These are phyloP conservation scores for Gymnopithys bicolor DNA, from an alignment of 2,797 vertebrate genomes.

Conservation along the genomic window DNA sequence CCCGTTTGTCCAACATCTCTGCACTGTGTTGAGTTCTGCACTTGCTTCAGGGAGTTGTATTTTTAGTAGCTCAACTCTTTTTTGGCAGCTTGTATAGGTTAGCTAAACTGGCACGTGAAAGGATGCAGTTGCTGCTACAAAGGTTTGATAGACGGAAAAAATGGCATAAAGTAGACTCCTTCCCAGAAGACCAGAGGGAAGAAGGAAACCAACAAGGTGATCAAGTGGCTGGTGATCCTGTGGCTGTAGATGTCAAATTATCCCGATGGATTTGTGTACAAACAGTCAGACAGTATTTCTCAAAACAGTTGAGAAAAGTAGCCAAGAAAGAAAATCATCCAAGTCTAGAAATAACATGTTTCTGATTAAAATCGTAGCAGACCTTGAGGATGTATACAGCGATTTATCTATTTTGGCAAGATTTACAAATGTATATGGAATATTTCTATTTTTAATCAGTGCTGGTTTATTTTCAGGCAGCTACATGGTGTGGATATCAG, in stretches of 20 bases:
- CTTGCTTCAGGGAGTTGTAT: accelerated
- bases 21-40: accelerated
- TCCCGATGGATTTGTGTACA: background rate
- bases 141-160: accelerated
- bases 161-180: background rate
- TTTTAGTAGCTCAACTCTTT: accelerated
- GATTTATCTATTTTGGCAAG: background rate
- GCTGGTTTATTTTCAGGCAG: background rate
- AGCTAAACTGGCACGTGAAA: accelerated
- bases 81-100: background rate
- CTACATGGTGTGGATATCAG: background rate
- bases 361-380: background rate
- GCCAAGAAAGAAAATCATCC: background rate
- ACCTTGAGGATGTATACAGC: background rate
- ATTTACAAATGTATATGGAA: background rate
- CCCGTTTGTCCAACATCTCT: accelerated
- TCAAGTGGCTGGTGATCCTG: accelerated
- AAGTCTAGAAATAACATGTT: background rate
- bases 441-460: background rate
- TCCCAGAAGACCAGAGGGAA: background rate
- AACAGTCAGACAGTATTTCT: background rate
- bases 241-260: background rate
- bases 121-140: background rate
- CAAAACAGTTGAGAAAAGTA: background rate
- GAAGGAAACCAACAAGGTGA: background rate